Conservation (phyloP, 1,140 invertebrate genomes). For the Drosophila baimaii region DNA sequence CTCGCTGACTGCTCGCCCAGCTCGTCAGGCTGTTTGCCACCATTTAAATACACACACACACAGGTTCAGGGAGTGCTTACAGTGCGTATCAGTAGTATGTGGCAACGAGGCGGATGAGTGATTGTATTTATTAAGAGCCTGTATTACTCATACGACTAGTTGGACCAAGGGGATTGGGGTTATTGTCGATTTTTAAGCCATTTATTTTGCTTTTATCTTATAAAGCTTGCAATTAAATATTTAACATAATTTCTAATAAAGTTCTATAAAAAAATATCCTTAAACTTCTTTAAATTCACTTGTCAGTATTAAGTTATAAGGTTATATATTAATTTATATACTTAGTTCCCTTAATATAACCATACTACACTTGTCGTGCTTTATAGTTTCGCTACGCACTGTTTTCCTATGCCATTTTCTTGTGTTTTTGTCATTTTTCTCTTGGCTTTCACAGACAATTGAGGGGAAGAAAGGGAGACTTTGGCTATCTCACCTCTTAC, state of each 20-base stretch:
- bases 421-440: conserved; percentile 12
- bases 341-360: neutral
- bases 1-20: conserved; percentile 56
- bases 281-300: too few relatives aligned
- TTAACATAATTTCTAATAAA: too few relatives aligned
- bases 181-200: neutral
- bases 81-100: conserved; percentile 17
- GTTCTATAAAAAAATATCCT: too few relatives aligned
- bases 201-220: too few relatives aligned
- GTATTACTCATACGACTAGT: conserved; percentile 2
- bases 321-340: too few relatives aligned
- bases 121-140: neutral
- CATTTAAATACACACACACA: conserved; percentile 28
- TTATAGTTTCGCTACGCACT: conserved; percentile 3
- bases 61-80: conserved; percentile 18
- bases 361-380: neutral
- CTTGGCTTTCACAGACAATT: conserved; percentile 21
- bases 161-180: rapidly evolving
- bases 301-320: too few relatives aligned
- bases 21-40: conserved; percentile 49
- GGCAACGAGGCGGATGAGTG: conserved; percentile 28
- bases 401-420: conserved; percentile 2
- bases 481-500: conserved; percentile 27
- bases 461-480: neutral
- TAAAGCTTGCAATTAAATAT: neutral